phyloP scores from a whole-genome alignment of 2,113 vertebrate genomes.

The Numenius arquata region DNA sequence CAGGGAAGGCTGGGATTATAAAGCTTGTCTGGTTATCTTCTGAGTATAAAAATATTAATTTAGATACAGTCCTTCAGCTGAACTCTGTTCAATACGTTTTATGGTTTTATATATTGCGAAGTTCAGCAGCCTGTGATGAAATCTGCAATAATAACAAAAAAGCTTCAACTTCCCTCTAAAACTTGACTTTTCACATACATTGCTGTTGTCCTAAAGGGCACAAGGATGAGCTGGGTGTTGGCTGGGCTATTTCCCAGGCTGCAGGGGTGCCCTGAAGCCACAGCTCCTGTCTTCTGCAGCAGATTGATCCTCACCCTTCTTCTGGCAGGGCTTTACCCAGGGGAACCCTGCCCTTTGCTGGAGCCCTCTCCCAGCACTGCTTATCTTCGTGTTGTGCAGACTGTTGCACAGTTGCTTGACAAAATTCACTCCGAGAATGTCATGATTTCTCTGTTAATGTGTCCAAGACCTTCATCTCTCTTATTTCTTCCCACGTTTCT shows the following conservation, averaged over 20 bases:
- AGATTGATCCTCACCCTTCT: too few relatives aligned
- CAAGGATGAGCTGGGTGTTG: neutral
- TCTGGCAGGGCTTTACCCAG: neutral
- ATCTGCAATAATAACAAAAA: neutral
- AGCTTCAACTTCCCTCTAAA: neutral
- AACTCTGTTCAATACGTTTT: neutral
- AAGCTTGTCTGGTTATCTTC: neutral
- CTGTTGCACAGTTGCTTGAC: neutral
- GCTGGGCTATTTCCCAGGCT: neutral
- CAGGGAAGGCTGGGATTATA: neutral
- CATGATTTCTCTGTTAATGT: neutral
- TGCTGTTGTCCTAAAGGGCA: neutral
- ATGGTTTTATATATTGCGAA: neutral
- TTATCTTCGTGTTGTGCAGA: neutral
- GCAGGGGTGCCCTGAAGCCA: fast-evolving
- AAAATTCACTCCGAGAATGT: neutral
- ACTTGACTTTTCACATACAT: fast-evolving
- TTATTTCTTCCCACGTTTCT: neutral
- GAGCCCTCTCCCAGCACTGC: neutral
- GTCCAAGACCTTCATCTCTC: neutral
- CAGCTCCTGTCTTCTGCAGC: fast-evolving
- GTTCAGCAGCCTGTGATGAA: neutral
- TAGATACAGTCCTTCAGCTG: neutral
- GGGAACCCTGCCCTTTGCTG: neutral
- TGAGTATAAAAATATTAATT: neutral